Evolutionary conservation across 1,140 invertebrate genomes (phyloP).

Genomic region (Piezodorus guildinii): DNA sequence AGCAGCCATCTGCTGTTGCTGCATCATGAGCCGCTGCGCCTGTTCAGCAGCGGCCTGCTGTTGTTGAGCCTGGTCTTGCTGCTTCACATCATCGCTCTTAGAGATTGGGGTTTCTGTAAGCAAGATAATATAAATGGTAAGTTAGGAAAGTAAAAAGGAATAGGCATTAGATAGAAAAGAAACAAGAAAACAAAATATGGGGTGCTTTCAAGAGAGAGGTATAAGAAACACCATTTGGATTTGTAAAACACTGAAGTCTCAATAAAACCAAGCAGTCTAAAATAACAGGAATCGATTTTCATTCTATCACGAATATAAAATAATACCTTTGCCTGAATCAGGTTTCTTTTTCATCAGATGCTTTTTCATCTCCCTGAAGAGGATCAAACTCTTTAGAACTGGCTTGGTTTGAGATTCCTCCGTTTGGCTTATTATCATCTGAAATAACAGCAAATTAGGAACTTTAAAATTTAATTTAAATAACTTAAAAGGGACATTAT

Average conservation of each 20-base stretch:
- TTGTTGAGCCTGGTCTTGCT: neutral
- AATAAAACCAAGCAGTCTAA: too few relatives aligned
- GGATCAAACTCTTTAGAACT: slow-evolving; percentile 28
- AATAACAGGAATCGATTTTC: too few relatives aligned
- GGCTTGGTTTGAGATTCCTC: slow-evolving; percentile 21
- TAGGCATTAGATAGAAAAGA: too few relatives aligned
- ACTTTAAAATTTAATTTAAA: too few relatives aligned
- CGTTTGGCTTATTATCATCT: slow-evolving; percentile 25
- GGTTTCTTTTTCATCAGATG: slow-evolving; percentile 21
- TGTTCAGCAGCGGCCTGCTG: slow-evolving; percentile 15
- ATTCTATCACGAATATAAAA: too few relatives aligned
- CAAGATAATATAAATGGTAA: too few relatives aligned
- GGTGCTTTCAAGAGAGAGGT: too few relatives aligned
- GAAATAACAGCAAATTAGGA: slow-evolving; percentile 2
- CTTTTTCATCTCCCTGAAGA: slow-evolving; percentile 24
- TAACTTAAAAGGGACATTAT: too few relatives aligned
- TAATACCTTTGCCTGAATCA: slow-evolving; percentile 22
- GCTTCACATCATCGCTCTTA: neutral
- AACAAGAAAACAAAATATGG: too few relatives aligned
- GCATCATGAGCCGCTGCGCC: slow-evolving; percentile 8
- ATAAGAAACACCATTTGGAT: too few relatives aligned
- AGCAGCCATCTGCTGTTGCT: slow-evolving; percentile 19
- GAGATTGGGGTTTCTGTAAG: slow-evolving; percentile 7
- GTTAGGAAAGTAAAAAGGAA: too few relatives aligned
- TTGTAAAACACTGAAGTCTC: too few relatives aligned